phyloP scores from a whole-genome alignment of 2,113 vertebrate genomes.

The Heliornis fulica region DNA sequence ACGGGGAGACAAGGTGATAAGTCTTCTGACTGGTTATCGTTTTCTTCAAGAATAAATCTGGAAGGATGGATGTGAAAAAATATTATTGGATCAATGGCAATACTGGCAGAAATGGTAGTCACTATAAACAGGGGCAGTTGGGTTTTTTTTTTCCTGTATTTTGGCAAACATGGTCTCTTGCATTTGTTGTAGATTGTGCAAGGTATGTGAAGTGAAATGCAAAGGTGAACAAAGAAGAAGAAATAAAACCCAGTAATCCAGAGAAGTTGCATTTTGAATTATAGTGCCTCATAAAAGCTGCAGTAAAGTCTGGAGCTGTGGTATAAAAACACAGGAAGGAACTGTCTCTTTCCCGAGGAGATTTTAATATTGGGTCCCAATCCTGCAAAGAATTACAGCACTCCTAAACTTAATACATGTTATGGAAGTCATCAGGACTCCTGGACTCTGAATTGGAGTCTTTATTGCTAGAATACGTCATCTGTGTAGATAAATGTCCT shows the following conservation, averaged over 20 bases:
- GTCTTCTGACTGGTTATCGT: background rate
- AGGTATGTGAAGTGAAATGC: background rate
- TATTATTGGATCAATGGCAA: background rate
- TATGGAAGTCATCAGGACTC: background rate
- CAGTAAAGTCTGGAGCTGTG: background rate
- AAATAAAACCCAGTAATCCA: background rate
- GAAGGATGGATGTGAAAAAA: background rate
- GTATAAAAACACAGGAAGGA: conserved; percentile 40
- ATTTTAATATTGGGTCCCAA: conserved; percentile 11
- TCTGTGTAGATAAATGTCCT: background rate
- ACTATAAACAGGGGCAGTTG: background rate
- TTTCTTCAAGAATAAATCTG: conserved; percentile 27
- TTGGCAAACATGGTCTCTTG: background rate
- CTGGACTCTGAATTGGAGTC: background rate
- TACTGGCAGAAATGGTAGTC: background rate
- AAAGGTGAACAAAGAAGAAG: background rate
- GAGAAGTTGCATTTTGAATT: conserved; percentile 22
- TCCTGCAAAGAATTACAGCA: conserved; percentile 8
- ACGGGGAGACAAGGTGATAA: conserved; percentile 19
- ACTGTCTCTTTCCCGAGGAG: background rate
- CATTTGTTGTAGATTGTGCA: background rate
- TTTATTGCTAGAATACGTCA: background rate
- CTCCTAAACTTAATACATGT: background rate
- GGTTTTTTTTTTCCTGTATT: background rate
- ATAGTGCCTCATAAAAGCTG: conserved; percentile 21